Evolutionary conservation across 2,888 invertebrate species (phyloP).

Genomic region (Cyaniris semiargus): DNA sequence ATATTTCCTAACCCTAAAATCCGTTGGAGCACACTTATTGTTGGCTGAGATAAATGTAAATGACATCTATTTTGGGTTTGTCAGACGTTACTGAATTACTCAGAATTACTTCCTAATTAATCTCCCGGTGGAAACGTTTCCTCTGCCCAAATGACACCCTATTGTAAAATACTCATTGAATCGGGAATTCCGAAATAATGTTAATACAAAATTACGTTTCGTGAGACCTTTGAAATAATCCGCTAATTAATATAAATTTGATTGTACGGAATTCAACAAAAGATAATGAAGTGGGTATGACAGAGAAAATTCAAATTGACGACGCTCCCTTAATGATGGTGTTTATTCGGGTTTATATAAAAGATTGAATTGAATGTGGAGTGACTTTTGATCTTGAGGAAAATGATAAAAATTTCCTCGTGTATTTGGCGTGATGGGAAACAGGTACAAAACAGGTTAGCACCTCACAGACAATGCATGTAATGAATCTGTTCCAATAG

Average conservation of each 20-base stretch:
- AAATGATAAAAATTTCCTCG: neutral
- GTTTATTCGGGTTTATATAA: neutral
- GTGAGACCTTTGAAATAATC: constrained; percentile 22
- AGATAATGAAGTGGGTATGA: neutral
- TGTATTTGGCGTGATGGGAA: neutral
- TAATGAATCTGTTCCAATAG: neutral
- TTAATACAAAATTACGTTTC: constrained; percentile 22
- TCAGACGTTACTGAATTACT: constrained; percentile 39
- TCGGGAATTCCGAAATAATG: constrained; percentile 15
- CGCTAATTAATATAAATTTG: constrained; percentile 26
- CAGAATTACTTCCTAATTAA: constrained; percentile 42
- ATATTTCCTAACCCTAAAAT: neutral
- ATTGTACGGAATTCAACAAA: constrained; percentile 15
- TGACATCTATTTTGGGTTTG: constrained; percentile 36
- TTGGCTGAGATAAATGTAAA: constrained; percentile 36
- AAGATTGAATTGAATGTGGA: neutral
- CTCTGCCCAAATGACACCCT: constrained; percentile 13
- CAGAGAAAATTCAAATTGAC: neutral
- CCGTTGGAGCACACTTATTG: constrained; percentile 19
- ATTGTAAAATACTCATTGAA: constrained; percentile 24
- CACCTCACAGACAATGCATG: neutral
- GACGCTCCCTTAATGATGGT: neutral
- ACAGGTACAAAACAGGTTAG: neutral
- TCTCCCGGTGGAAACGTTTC: constrained; percentile 30
- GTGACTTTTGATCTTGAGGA: neutral